Conservation (phyloP, 2,888 invertebrate species). For the Hirtodrosophila alboralis region DNA sequence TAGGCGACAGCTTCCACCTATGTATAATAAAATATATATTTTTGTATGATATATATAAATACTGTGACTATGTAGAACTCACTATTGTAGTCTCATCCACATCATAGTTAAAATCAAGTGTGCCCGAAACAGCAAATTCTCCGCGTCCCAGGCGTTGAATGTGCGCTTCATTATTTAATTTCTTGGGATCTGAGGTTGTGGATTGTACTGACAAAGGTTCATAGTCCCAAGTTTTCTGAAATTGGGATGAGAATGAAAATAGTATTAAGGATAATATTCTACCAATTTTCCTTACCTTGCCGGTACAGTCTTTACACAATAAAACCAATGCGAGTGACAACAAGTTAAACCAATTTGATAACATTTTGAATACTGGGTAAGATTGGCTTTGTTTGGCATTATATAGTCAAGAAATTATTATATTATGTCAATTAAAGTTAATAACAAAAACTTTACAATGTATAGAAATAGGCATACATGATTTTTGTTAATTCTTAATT, state of each 20-base stretch:
- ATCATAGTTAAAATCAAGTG: not conserved
- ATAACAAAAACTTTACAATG: too few relatives aligned
- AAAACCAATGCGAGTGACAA: slow-evolving; percentile 3
- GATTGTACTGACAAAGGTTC: slow-evolving; percentile 27
- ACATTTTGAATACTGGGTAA: too few relatives aligned
- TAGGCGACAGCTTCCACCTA: slow-evolving; percentile 32
- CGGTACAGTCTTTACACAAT: slow-evolving; percentile 5
- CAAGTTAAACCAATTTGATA: too few relatives aligned
- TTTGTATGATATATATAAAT: too few relatives aligned
- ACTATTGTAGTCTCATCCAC: slow-evolving; percentile 35
- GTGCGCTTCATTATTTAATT: accelerated
- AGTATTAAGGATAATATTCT: not conserved
- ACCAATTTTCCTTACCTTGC: slow-evolving; percentile 28
- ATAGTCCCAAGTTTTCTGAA: slow-evolving; percentile 58
- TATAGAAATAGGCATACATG: too few relatives aligned
- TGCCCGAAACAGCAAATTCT: slow-evolving; percentile 12
- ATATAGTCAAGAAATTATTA: too few relatives aligned
- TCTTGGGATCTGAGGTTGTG: not conserved
- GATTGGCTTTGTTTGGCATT: too few relatives aligned
- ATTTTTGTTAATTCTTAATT: too few relatives aligned
- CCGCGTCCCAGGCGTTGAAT: slow-evolving; percentile 19
- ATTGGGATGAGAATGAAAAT: not conserved
- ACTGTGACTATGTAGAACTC: not conserved
- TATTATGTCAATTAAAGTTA: too few relatives aligned
- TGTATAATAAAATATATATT: not conserved